Conservation (phyloP, 2,113 vertebrate genomes). For the Pterophyllum scalare region DNA sequence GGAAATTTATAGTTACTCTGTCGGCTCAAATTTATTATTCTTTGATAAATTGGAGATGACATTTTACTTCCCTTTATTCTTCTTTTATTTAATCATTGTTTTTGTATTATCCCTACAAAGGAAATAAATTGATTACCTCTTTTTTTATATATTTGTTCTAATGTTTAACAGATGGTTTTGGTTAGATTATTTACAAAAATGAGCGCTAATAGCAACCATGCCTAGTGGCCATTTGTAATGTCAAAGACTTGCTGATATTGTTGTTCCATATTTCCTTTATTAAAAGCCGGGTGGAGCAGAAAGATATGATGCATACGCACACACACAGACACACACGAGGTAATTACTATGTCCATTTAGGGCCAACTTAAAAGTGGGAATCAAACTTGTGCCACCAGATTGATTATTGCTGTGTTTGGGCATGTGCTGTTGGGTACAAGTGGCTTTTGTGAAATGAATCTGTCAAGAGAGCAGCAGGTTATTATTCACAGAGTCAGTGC, state of each 20-base stretch:
- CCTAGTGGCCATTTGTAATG: neutral
- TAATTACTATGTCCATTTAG: neutral
- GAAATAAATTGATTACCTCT: neutral
- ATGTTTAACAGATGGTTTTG: neutral
- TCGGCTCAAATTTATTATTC: neutral
- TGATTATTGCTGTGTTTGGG: neutral
- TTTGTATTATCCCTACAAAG: neutral
- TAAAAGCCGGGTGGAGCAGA: neutral
- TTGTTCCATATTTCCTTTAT: neutral
- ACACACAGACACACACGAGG: neutral
- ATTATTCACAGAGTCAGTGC: neutral
- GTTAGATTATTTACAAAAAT: neutral
- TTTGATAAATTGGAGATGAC: neutral
- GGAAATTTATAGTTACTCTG: neutral
- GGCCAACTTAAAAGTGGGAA: neutral
- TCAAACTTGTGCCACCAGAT: neutral
- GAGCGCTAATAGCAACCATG: neutral
- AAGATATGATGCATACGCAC: neutral
- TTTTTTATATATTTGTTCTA: neutral
- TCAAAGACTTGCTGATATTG: neutral
- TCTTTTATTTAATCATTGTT: neutral
- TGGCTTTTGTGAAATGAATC: neutral
- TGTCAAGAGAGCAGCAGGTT: neutral
- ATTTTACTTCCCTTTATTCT: neutral
- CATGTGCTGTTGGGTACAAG: neutral